Evolutionary conservation across 2,797 vertebrate species (phyloP).

Genomic region (Megaceryle alcyon): DNA sequence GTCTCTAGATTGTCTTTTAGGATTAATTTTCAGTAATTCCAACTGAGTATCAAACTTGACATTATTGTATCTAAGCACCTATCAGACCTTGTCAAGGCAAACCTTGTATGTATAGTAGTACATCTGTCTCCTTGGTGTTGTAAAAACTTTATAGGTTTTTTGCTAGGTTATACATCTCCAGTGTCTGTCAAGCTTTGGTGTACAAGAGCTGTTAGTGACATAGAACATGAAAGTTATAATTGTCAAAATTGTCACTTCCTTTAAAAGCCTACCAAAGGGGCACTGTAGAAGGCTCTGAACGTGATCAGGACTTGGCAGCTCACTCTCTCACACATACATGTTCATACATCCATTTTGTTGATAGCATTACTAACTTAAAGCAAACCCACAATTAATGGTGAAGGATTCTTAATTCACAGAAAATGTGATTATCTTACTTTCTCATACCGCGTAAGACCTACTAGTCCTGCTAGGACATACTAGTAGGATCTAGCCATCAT

Average conservation of each 20-base stretch:
- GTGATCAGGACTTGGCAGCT: neutral
- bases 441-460: neutral
- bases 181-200: neutral
- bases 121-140: rapidly evolving
- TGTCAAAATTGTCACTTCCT: neutral
- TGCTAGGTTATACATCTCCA: rapidly evolving
- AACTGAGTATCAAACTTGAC: neutral
- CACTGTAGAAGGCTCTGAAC: neutral
- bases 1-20: neutral
- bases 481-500: neutral
- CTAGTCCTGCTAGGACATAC: neutral
- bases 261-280: neutral
- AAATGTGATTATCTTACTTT: neutral
- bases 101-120: neutral
- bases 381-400: neutral
- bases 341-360: neutral
- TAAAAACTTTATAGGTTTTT: neutral
- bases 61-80: rapidly evolving
- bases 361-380: neutral
- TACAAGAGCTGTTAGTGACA: neutral
- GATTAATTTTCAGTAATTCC: neutral
- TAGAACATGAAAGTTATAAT: neutral
- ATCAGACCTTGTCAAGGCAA: neutral
- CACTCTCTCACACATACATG: neutral
- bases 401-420: neutral